Conservation (phyloP, 2,113 vertebrate species). For the Carassius auratus region DNA sequence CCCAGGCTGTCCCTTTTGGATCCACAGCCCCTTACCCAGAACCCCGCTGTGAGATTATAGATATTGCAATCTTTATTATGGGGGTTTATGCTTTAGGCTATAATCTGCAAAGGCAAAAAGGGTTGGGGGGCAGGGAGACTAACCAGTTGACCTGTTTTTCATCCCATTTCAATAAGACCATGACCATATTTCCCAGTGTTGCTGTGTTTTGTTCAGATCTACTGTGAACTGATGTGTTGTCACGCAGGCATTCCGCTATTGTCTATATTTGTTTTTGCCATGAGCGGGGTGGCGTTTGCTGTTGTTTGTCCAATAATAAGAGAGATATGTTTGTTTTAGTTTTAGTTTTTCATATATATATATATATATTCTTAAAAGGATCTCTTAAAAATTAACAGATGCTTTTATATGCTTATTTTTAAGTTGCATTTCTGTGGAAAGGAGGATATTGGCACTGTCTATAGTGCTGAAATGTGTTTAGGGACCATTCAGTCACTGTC, state of each 20-base stretch:
- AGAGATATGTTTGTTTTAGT: neutral
- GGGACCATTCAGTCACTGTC: constrained; percentile 60
- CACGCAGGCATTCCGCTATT: neutral
- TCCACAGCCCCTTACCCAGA: constrained; percentile 32
- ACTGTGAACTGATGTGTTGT: constrained; percentile 8
- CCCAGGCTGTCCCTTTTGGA: constrained; percentile 2
- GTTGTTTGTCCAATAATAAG: neutral
- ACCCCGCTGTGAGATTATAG: constrained; percentile 63
- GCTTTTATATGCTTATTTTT: neutral
- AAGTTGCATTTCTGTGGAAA: neutral
- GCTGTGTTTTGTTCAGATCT: constrained; percentile 21
- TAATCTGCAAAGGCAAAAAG: constrained; percentile 55
- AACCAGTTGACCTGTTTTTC: constrained; percentile 59
- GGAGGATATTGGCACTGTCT: constrained; percentile 32
- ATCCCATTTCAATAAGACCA: constrained; percentile 31
- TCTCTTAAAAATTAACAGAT: neutral
- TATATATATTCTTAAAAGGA: neutral
- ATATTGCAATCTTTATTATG: constrained; percentile 66
- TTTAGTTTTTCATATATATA: too few species aligned
- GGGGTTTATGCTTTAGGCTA: constrained; percentile 59
- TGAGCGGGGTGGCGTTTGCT: neutral
- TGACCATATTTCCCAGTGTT: constrained; percentile 31
- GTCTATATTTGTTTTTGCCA: neutral
- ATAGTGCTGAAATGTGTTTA: constrained; percentile 44
- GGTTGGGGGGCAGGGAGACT: constrained; percentile 26